These are phyloP conservation scores for Caenorhabditis briggsae DNA, from an alignment of 1,140 invertebrate genomes.

Conservation along the genomic window DNA sequence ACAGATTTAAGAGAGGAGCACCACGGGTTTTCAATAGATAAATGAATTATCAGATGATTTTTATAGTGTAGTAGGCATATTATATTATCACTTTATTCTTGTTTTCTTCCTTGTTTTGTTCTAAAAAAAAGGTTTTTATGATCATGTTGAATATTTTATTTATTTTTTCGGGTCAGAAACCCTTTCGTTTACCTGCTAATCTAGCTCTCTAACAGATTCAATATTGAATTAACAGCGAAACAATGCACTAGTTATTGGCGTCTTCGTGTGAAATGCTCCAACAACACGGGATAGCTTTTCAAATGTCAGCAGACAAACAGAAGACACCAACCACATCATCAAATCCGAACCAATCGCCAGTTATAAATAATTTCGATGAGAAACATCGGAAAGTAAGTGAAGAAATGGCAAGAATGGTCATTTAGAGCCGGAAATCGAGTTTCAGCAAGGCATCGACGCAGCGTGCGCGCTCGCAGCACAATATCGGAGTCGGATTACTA, in stretches of 20 bases:
- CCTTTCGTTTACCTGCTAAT: too few species aligned
- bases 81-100: not conserved
- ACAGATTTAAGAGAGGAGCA: conserved; percentile 59
- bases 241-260: not conserved
- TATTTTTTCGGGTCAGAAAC: too few species aligned
- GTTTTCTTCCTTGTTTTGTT: not conserved
- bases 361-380: conserved; percentile 34
- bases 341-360: not conserved
- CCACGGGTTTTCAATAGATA: conserved; percentile 59
- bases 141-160: not conserved
- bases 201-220: too few species aligned
- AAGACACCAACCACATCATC: not conserved
- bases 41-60: not conserved
- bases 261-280: conserved; percentile 16
- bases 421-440: not conserved
- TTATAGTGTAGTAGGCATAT: not conserved
- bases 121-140: too few species aligned
- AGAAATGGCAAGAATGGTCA: not conserved
- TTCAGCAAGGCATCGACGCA: conserved; percentile 46
- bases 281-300: conserved; percentile 31
- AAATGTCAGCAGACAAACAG: not conserved
- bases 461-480: conserved; percentile 16
- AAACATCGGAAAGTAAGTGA: conserved; percentile 24
- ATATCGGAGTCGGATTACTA: conserved; percentile 32
- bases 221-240: too few species aligned